Evolutionary conservation across 2,888 invertebrate genomes (phyloP).

Genomic region (Tuta absoluta): DNA sequence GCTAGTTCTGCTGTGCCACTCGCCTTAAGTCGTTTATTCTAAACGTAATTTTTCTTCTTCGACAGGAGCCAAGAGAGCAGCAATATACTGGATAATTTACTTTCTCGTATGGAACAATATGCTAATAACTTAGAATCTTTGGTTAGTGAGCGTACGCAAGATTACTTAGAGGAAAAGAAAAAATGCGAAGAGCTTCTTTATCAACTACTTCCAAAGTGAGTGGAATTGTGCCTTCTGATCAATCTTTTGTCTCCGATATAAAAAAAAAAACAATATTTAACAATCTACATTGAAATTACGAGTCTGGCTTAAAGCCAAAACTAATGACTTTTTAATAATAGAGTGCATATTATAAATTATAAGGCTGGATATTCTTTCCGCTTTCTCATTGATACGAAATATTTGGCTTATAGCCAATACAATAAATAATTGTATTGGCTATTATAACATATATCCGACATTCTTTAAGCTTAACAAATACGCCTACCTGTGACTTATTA

Average conservation of each 20-base stretch:
- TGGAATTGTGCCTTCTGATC: conserved; percentile 39
- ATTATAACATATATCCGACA: too few species aligned
- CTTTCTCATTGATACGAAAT: too few species aligned
- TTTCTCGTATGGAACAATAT: conserved; percentile 99
- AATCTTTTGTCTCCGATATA: not conserved
- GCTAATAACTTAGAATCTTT: conserved; percentile 98
- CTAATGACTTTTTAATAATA: conserved; percentile 9
- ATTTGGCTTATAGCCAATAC: too few species aligned
- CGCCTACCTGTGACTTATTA: too few species aligned
- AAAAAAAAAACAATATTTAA: not conserved
- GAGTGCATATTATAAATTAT: not conserved
- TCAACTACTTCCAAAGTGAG: conserved; percentile 95
- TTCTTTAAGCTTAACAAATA: too few species aligned
- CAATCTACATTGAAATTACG: not conserved
- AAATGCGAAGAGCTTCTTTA: conserved; percentile 98
- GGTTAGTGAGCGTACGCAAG: conserved; percentile 97
- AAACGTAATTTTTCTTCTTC: conserved; percentile 32
- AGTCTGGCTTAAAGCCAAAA: conserved; percentile 4
- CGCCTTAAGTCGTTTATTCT: not conserved
- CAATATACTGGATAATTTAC: conserved; percentile 96
- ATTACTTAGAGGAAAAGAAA: conserved; percentile 98
- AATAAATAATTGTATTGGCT: too few species aligned
- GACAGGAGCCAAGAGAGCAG: conserved; percentile 93
- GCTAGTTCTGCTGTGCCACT: too few species aligned
- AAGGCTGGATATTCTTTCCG: not conserved